phyloP scores from a whole-genome alignment of 2,113 vertebrate genomes.

The Eulemur macaco region DNA sequence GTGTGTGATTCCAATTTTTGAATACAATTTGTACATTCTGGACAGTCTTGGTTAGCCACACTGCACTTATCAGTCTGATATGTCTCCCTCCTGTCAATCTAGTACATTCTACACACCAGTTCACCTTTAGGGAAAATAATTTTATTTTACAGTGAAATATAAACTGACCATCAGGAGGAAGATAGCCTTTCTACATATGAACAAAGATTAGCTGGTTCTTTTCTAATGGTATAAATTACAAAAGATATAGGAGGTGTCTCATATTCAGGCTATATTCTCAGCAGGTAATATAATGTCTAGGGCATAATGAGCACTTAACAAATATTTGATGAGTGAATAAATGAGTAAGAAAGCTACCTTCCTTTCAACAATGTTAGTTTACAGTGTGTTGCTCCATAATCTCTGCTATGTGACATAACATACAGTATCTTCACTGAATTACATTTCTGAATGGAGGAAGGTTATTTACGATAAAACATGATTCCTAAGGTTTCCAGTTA shows the following conservation, averaged over 20 bases:
- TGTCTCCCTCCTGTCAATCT: not conserved
- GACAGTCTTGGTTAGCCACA: fast-evolving
- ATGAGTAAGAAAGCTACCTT: not conserved
- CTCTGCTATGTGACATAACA: not conserved
- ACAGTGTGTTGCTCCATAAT: not conserved
- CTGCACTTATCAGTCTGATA: not conserved
- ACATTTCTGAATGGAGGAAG: too few relatives aligned
- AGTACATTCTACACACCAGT: not conserved
- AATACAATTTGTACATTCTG: not conserved
- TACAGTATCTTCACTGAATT: too few relatives aligned
- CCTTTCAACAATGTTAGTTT: not conserved
- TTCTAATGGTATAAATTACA: not conserved
- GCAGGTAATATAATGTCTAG: not conserved
- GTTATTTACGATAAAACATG: too few relatives aligned
- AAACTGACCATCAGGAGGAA: not conserved
- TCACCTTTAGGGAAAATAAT: fast-evolving
- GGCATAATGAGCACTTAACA: not conserved
- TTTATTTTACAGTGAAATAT: not conserved
- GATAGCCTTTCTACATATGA: not conserved
- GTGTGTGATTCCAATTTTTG: not conserved
- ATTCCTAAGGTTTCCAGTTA: not conserved
- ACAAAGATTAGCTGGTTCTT: not conserved
- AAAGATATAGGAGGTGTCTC: not conserved
- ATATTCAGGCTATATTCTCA: not conserved
- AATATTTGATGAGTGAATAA: not conserved